phyloP scores from a whole-genome alignment of 2,797 vertebrate species.

The Melanotaenia trifasciata region DNA sequence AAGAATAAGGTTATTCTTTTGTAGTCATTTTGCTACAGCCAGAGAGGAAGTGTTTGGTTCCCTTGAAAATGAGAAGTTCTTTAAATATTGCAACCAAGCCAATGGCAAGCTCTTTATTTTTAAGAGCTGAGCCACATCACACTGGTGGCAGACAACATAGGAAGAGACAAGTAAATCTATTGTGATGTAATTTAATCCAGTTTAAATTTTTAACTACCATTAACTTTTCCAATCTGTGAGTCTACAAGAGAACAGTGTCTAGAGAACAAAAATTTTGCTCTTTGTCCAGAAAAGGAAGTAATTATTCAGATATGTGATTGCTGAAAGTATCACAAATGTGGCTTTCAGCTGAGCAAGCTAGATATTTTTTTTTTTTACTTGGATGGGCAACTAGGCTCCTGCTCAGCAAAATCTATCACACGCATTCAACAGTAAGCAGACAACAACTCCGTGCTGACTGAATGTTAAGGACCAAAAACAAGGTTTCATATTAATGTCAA shows the following conservation, averaged over 20 bases:
- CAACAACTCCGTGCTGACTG: constrained; percentile 45
- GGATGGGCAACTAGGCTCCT: constrained; percentile 66
- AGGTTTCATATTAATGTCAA: constrained; percentile 63
- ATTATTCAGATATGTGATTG: background rate
- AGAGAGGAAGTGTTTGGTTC: constrained; percentile 63
- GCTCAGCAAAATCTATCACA: constrained; percentile 36
- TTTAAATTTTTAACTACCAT: constrained; percentile 2
- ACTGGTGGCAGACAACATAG: constrained; percentile 14
- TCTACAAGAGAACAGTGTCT: background rate
- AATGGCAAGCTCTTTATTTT: constrained; percentile 29
- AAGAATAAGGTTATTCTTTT: constrained; percentile 1
- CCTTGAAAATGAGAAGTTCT: constrained; percentile 55
- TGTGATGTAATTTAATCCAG: constrained; percentile 11
- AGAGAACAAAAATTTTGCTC: constrained; percentile 9
- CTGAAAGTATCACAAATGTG: constrained; percentile 7
- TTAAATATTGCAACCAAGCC: constrained; percentile 44
- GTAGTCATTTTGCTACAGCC: constrained; percentile 2
- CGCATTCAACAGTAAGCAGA: constrained; percentile 48
- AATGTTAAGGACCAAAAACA: constrained; percentile 64
- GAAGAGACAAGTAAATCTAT: constrained; percentile 1
- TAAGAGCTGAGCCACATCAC: constrained; percentile 14
- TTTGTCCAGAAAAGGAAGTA: constrained; percentile 17
- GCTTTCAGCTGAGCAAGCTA: constrained; percentile 30
- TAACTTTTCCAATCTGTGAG: background rate
- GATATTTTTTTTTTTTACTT: constrained; percentile 51